These are phyloP conservation scores for Idaea dimidiata DNA, from an alignment of 2,888 invertebrate genomes.

Conservation along the genomic window DNA sequence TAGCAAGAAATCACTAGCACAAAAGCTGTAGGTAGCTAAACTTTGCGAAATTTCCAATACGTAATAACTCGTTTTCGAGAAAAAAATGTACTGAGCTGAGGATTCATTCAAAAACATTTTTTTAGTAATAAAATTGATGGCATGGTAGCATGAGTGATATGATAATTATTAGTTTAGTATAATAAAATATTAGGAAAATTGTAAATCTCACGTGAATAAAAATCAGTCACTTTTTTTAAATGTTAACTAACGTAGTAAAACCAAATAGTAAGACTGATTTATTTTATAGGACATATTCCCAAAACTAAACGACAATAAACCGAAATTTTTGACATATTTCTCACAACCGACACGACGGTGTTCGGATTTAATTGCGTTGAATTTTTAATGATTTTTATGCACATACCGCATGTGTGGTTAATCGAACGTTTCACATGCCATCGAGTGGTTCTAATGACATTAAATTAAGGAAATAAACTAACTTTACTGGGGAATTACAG, in stretches of 20 bases:
- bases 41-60: no score
- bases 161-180: no score
- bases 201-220: background rate
- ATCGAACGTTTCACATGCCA: background rate
- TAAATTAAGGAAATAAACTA: background rate
- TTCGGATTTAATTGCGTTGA: background rate
- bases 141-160: no score
- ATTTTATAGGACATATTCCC: conserved; percentile 1
- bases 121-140: no score
- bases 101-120: no score
- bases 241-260: background rate
- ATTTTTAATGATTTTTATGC: conserved; percentile 1
- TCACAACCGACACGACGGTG: background rate
- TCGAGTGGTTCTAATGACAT: background rate
- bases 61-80: no score
- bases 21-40: no score
- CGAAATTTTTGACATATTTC: background rate
- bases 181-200: background rate
- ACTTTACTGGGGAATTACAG: background rate
- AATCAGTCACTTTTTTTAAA: background rate
- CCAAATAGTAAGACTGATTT: background rate
- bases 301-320: background rate
- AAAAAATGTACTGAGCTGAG: no score
- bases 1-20: no score
- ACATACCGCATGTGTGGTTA: background rate